phyloP scores from a whole-genome alignment of 2,113 vertebrate genomes.

The crab-eating macaque (Macaca fascicularis) region T2T-MFA8v1.1 NC_088375.1:16903501-16904000 shows the following conservation, averaged over 20 bases:
- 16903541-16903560: not conserved
- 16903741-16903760: not conserved
- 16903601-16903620: not conserved
- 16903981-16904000: too few species aligned
- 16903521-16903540: not conserved
- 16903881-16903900: not conserved
- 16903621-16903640: not conserved
- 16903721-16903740: not conserved
- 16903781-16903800: too few species aligned
- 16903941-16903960: not conserved
- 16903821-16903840: not conserved
- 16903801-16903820: too few species aligned
- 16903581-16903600: not conserved
- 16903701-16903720: not conserved
- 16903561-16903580: not conserved
- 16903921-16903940: not conserved
- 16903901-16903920: not conserved
- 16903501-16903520: not conserved
- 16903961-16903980: not conserved
- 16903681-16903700: not conserved
- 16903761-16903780: not conserved
- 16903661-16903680: not conserved
- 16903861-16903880: not conserved
- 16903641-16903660: not conserved
- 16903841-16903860: not conserved